Base-by-base conservation (phyloP, 2,888 invertebrate species). In the Globia sparganii region DNA sequence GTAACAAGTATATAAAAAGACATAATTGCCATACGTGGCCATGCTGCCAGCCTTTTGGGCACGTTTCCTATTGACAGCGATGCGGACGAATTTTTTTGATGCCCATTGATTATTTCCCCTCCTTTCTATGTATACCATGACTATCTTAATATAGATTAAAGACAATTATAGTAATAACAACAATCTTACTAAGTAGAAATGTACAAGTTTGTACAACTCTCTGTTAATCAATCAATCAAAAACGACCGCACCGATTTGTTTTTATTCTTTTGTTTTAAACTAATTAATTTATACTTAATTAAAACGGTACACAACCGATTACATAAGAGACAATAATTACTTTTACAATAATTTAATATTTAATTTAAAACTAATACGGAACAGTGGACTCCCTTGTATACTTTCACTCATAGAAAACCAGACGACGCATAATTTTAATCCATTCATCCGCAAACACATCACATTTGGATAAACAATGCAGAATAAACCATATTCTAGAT, bases 81-180 rank as follows among this genome's bases (percentile, higher is more conserved):
- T 37, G 37, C 37, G 37, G 37, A 37, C 37, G 37, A 37, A 37
- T 37, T 37, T 37, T 37, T 37, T 37, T 37, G 37, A 37, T 37
- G 37, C 37, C 37, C 37, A 9, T 9, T 37, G 37, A 37, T 37
- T 37, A 37, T 37, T 37, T 37, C 37, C 9, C 37, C 37, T 37
- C 1, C 37, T 37, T 37, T 37, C 6, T 37, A 37, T 37, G 5
- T 37, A 37, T 37, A 18, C 15, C 15, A 15, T 67, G 21, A 31
- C 28, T 43, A 46, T 61, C 53, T 56, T 31, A 28, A 43, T n/a
- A 31, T 40, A 56, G 25, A 72, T 71, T 6, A n/a, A 13, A 78
- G 15, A 31, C 18, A 64, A 28, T 34, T 15, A 28, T 21, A 28
- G n/a, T n/a, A 28, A 9, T 31, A 49, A 11, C 49, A 40, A 61